phyloP scores from a whole-genome alignment of 2,797 vertebrate genomes.

The Danio jaintianensis region DNA sequence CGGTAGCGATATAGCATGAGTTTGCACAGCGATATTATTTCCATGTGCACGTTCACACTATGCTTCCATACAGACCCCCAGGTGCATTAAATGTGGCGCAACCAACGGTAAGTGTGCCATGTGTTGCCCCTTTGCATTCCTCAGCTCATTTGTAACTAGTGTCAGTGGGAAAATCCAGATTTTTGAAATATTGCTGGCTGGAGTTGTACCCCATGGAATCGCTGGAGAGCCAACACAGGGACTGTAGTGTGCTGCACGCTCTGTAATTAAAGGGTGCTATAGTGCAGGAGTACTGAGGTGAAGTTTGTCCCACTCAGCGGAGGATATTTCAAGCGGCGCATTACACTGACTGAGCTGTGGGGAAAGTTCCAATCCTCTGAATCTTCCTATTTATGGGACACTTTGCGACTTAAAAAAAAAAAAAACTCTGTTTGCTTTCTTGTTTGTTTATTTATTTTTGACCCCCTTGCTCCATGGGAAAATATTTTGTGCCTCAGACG shows the following conservation, averaged over 20 bases:
- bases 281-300: conserved; percentile 81
- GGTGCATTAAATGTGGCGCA: conserved; percentile 65
- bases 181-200: conserved; percentile 82
- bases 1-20: conserved; percentile 50
- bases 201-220: conserved; percentile 72
- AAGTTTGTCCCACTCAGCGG: conserved; percentile 81
- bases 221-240: conserved; percentile 76
- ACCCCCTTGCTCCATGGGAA: conserved; percentile 62
- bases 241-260: conserved; percentile 75
- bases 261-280: conserved; percentile 83
- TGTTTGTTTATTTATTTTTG: conserved; percentile 73
- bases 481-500: conserved; percentile 58
- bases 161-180: conserved; percentile 75
- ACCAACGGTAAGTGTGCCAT: conserved; percentile 62
- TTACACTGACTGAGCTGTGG: conserved; percentile 81
- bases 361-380: conserved; percentile 83
- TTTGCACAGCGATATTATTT: conserved; percentile 63
- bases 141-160: conserved; percentile 74
- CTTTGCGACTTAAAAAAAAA: conserved; percentile 49
- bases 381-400: conserved; percentile 77
- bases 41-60: conserved; percentile 56
- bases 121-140: conserved; percentile 70
- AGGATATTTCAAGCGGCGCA: conserved; percentile 80
- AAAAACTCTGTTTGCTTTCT: conserved; percentile 68
- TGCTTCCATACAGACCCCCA: conserved; percentile 59